Evolutionary conservation across 1,140 invertebrate species (phyloP).

Genomic region (Drosophila chauvacae): DNA sequence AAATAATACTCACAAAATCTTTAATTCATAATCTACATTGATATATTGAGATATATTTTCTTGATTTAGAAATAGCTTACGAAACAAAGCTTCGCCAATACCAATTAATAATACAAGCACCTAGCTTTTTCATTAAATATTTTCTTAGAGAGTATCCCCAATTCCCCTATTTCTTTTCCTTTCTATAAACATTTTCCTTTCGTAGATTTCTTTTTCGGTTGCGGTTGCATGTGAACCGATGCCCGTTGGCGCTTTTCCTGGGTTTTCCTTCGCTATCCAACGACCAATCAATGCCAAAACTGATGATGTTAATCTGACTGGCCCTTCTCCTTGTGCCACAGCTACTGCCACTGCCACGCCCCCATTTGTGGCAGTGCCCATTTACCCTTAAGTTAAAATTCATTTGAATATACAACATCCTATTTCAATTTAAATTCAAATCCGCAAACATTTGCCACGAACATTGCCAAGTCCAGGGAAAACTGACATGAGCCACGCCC

Average conservation of each 20-base stretch:
- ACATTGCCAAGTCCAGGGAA: slow-evolving; percentile 67
- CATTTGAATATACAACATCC: slow-evolving; percentile 84
- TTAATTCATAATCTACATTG: no score
- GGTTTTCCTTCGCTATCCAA: slow-evolving; percentile 69
- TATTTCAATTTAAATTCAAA: slow-evolving; percentile 85
- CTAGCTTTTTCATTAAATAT: not conserved
- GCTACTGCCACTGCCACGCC: slow-evolving; percentile 34
- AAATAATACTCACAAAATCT: not conserved
- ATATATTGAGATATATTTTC: no score
- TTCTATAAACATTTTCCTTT: slow-evolving; percentile 6
- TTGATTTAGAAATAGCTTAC: no score
- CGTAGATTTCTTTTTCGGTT: slow-evolving; percentile 52
- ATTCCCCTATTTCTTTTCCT: not conserved
- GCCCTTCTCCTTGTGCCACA: slow-evolving; percentile 41
- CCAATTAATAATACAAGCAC: not conserved
- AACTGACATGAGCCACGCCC: slow-evolving; percentile 76
- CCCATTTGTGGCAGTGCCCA: slow-evolving; percentile 42
- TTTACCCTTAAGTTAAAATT: slow-evolving; percentile 84
- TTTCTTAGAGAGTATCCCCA: slow-evolving; percentile 2
- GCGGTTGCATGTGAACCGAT: slow-evolving; percentile 67
- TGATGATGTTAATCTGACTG: slow-evolving; percentile 84
- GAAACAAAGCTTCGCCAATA: no score
- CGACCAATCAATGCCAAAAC: slow-evolving; percentile 84
- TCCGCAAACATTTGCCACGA: slow-evolving; percentile 82
- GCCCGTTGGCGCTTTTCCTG: slow-evolving; percentile 60